Conservation (phyloP, 2,888 invertebrate species). For the Plagodis dolabraria region DNA sequence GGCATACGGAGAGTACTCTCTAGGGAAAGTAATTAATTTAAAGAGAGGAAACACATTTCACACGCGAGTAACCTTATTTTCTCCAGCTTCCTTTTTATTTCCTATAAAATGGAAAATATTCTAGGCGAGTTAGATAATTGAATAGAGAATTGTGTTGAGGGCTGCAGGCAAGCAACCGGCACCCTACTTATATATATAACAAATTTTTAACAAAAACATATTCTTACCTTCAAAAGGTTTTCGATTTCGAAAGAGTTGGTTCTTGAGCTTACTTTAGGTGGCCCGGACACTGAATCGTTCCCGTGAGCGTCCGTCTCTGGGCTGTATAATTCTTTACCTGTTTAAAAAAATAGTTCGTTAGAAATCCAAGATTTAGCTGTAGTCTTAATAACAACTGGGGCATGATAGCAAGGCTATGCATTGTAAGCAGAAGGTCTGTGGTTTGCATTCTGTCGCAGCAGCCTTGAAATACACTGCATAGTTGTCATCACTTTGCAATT, state of each 20-base stretch:
- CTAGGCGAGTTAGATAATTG: conserved; percentile 59
- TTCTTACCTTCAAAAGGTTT: conserved; percentile 92
- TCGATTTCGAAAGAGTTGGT: conserved; percentile 98
- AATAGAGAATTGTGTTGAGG: conserved; percentile 36
- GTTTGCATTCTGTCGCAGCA: neutral
- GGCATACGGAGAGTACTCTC: conserved; percentile 32
- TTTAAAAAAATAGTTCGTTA: conserved; percentile 6
- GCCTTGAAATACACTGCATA: no score
- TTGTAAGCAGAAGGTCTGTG: neutral
- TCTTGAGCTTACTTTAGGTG: conserved; percentile 89
- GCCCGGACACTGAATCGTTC: conserved; percentile 65
- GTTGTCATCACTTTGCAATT: no score
- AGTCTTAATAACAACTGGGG: no score
- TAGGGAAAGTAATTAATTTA: conserved; percentile 63
- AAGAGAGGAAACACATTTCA: conserved; percentile 55
- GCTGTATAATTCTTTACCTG: conserved; percentile 91
- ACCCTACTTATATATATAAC: no score
- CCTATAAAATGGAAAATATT: conserved; percentile 57
- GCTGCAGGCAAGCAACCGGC: neutral
- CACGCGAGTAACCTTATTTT: conserved; percentile 49
- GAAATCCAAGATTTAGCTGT: neutral
- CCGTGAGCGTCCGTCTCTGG: conserved; percentile 83
- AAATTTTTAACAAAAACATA: neutral
- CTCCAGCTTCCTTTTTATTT: no score
- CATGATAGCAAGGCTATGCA: neutral